Base-by-base conservation (phyloP, 2,888 invertebrate species). In the Heliconius erato region DNA sequence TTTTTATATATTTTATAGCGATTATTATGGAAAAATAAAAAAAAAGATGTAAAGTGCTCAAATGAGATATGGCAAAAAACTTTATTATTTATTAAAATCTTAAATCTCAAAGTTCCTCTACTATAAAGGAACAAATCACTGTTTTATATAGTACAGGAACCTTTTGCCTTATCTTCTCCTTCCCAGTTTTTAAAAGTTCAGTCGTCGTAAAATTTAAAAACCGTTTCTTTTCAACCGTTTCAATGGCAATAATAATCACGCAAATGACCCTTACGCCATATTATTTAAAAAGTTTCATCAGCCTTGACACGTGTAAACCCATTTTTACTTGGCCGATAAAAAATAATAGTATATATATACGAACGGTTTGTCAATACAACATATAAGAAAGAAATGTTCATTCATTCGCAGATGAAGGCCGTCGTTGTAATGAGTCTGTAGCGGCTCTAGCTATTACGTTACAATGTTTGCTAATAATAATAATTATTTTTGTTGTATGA, bases 341-440 rank as follows among this genome's bases (percentile, higher is more conserved):
- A 77, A 44, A 71, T 4, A 63, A 63, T 63, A 3, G n/a, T 63
- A n/a, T 65, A 65, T 65, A 65, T 63, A 79, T 35, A 80, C 65
- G 68, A 81, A 76, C 26, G 40, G 79, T 80, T 72, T 40, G 67
- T 68, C 79, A 82, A 82, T 78, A 65, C 19, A 78, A 26, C 67
- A 67, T 28, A 40, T 63, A 68, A 19, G 44, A 59, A 69, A 76
- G 80, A 68, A 63, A 76, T 77, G 69, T 83, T 83, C 74, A 85
- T 84, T 82, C 82, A 84, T 79, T 59, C 32, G 80, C 69, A 83
- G 81, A 83, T 81, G 78, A 83, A 82, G 82, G 82, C 44, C 79
- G 69, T 67, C 74, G 63, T 80, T 63, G 59, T 68, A 74, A 67
- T 74, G 49, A 71, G 35, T 72, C 44, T 54, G 44, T 54, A 49